Evolutionary conservation across 2,888 invertebrate species (phyloP).

Genomic region (Gandaritis pyraliata): DNA sequence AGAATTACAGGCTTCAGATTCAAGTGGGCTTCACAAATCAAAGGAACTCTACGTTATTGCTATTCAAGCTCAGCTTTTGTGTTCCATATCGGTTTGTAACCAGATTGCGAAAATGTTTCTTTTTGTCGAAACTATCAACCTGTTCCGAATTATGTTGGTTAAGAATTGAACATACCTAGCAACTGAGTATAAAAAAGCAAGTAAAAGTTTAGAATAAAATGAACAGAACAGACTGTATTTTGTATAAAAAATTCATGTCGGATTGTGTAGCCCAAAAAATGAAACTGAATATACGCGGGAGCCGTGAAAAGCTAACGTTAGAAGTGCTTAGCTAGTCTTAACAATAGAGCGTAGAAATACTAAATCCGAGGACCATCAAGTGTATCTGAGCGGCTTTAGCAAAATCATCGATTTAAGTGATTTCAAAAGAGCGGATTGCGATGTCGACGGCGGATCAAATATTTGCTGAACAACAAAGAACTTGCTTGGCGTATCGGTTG

Average conservation of each 20-base stretch:
- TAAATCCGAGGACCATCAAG: conserved; percentile 51
- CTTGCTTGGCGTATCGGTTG: conserved; percentile 70
- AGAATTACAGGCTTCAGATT: no score
- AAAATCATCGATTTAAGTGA: conserved; percentile 57
- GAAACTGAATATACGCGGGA: conserved; percentile 4
- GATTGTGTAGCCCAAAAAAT: neutral
- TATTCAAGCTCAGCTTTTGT: neutral
- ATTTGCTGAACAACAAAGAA: conserved; percentile 80
- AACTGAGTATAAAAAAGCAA: no score
- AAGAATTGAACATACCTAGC: no score
- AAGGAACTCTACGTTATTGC: conserved; percentile 8
- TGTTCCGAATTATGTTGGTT: no score
- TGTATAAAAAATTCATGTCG: neutral
- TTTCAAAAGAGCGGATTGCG: conserved; percentile 72
- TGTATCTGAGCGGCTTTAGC: conserved; percentile 50
- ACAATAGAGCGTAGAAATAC: conserved; percentile 33
- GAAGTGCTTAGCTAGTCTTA: conserved; percentile 20
- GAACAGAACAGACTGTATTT: neutral
- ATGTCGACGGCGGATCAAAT: conserved; percentile 70
- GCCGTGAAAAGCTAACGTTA: conserved; percentile 5
- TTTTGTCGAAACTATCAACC: no score
- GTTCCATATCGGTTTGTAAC: no score
- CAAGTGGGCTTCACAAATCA: conserved; percentile 3
- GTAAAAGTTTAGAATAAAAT: no score
- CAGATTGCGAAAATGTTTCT: no score